Conservation (phyloP, 2,797 vertebrate genomes). For the Nyctibius grandis region DNA sequence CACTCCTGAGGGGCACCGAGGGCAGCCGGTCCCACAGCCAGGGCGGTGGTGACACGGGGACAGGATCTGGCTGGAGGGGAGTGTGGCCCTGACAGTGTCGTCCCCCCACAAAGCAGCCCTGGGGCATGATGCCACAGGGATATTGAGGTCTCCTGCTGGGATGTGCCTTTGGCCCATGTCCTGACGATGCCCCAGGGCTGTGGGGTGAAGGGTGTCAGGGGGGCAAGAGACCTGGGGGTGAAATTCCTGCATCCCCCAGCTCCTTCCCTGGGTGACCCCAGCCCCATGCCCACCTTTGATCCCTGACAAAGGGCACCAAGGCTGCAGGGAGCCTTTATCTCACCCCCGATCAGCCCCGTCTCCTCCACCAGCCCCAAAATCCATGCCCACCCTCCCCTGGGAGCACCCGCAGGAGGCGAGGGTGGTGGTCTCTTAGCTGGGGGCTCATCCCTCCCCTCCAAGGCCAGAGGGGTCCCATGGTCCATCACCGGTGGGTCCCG, state of each 20-base stretch:
- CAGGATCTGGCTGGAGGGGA: background rate
- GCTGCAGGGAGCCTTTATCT: background rate
- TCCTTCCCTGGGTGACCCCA: background rate
- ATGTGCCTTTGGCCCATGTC: background rate
- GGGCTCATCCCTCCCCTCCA: background rate
- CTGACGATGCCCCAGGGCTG: background rate
- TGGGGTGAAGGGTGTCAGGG: background rate
- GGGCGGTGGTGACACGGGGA: background rate
- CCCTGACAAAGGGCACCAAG: background rate
- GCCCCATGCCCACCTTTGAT: accelerated
- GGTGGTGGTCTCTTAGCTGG: background rate
- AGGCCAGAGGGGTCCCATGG: background rate
- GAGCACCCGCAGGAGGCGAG: accelerated
- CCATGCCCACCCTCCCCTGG: background rate
- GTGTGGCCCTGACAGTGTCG: accelerated
- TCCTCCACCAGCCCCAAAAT: background rate
- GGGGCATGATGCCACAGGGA: background rate
- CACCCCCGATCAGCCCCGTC: background rate
- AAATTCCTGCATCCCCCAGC: background rate
- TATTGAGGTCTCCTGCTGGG: background rate
- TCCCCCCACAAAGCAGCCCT: no score
- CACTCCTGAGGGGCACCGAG: accelerated
- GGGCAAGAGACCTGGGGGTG: background rate
- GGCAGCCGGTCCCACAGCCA: accelerated
- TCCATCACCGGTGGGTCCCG: background rate